Conservation (phyloP, 2,888 invertebrate species). For the Celastrina argiolus region DNA sequence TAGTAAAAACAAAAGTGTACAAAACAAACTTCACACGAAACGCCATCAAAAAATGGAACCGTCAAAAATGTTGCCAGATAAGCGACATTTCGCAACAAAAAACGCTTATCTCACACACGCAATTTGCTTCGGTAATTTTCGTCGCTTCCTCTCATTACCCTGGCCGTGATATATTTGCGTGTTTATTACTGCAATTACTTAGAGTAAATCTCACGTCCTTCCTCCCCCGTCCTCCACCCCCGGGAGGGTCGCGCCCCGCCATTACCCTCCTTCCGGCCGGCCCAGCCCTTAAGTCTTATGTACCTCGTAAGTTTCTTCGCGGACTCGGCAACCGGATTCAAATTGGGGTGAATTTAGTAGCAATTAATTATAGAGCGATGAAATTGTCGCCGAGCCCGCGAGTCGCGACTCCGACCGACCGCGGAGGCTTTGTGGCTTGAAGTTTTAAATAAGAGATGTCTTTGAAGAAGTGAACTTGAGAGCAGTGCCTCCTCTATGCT, state of each 20-base stretch:
- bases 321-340: slow-evolving; percentile 77
- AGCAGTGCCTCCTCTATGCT: no score
- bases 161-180: slow-evolving; percentile 76
- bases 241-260: slow-evolving; percentile 73
- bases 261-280: slow-evolving; percentile 75
- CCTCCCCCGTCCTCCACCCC: slow-evolving; percentile 53
- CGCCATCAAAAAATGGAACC: slow-evolving; percentile 39
- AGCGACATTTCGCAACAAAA: slow-evolving; percentile 47
- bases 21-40: slow-evolving; percentile 25
- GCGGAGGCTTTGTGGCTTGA: background rate
- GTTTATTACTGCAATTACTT: slow-evolving; percentile 80
- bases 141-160: slow-evolving; percentile 76
- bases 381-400: slow-evolving; percentile 58
- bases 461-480: no score
- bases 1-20: slow-evolving; percentile 24
- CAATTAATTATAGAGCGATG: slow-evolving; percentile 75
- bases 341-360: slow-evolving; percentile 78
- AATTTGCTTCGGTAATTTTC: slow-evolving; percentile 75
- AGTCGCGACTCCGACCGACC: background rate
- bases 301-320: slow-evolving; percentile 77
- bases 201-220: slow-evolving; percentile 79
- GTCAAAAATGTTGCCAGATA: slow-evolving; percentile 26
- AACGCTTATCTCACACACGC: slow-evolving; percentile 77
- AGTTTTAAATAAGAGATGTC: background rate
- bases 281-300: slow-evolving; percentile 78